These are phyloP conservation scores for Phocides pigmalion DNA, from an alignment of 1,140 invertebrate genomes.

Conservation along the genomic window DNA sequence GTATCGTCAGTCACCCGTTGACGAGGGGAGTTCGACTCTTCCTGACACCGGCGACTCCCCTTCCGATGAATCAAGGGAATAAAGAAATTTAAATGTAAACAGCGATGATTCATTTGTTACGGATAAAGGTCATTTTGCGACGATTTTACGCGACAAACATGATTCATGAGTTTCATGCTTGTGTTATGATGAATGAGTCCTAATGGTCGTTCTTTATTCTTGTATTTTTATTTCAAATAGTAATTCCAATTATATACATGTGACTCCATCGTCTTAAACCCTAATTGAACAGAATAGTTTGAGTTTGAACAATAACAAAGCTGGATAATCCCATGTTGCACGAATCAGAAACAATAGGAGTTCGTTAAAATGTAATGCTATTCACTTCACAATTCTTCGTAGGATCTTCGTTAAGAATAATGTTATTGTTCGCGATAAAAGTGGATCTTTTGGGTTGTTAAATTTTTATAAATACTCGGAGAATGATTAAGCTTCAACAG, in stretches of 20 bases:
- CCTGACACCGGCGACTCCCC: slow-evolving; percentile 36
- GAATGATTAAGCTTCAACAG: neutral
- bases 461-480: neutral
- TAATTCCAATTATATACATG: neutral
- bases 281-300: neutral
- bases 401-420: slow-evolving; percentile 1
- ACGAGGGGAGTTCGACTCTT: slow-evolving; percentile 35
- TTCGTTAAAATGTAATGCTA: slow-evolving; percentile 22
- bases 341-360: slow-evolving; percentile 22
- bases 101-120: slow-evolving; percentile 50
- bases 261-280: neutral
- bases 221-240: slow-evolving; percentile 9
- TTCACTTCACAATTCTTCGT: slow-evolving; percentile 14
- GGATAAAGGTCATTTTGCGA: slow-evolving; percentile 51
- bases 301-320: slow-evolving; percentile 7
- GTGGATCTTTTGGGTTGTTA: slow-evolving; percentile 5
- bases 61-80: slow-evolving; percentile 47
- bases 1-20: slow-evolving; percentile 32
- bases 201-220: neutral
- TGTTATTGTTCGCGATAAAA: slow-evolving; percentile 8
- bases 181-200: neutral
- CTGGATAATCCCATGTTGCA: slow-evolving; percentile 18
- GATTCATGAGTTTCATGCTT: slow-evolving; percentile 38
- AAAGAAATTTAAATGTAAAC: slow-evolving; percentile 45
- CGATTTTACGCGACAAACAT: slow-evolving; percentile 42